phyloP scores from a whole-genome alignment of 2,888 invertebrate genomes.

The Xestoiulus laeticollis region DNA sequence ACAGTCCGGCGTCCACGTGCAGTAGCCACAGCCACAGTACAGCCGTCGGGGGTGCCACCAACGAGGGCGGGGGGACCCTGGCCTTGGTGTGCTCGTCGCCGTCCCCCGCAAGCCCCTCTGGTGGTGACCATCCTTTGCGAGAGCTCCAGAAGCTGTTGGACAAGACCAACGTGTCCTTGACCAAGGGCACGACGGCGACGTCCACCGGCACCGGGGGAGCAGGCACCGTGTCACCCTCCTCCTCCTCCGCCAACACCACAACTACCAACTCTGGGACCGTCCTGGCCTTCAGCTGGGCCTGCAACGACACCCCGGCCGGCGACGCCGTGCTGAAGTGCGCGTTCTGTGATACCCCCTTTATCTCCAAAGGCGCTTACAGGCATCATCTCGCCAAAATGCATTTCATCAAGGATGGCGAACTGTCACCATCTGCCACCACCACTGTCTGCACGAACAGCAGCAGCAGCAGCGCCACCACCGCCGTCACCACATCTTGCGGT shows the following conservation, averaged over 20 bases:
- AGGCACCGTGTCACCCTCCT: constrained; percentile 56
- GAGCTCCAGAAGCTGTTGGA: constrained; percentile 95
- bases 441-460: constrained; percentile 58
- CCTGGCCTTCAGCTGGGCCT: constrained; percentile 92
- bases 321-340: constrained; percentile 90
- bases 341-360: constrained; percentile 93
- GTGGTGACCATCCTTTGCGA: constrained; percentile 82
- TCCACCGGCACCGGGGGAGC: constrained; percentile 61
- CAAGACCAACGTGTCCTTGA: constrained; percentile 78
- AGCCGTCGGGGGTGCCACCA: constrained; percentile 66
- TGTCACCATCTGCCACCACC: constrained; percentile 56
- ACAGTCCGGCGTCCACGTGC: constrained; percentile 52
- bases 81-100: constrained; percentile 54
- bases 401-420: constrained; percentile 83
- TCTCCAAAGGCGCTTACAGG: constrained; percentile 95
- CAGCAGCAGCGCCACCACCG: constrained; percentile 58
- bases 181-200: constrained; percentile 55
- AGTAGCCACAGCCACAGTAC: constrained; percentile 45
- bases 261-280: constrained; percentile 75
- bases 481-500: constrained; percentile 60
- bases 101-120: constrained; percentile 55
- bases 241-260: constrained; percentile 51
- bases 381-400: constrained; percentile 96
- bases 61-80: constrained; percentile 67
- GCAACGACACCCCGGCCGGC: constrained; percentile 84